Base-by-base conservation (phyloP, 2,113 vertebrate genomes). In the Etia nguti region DNA sequence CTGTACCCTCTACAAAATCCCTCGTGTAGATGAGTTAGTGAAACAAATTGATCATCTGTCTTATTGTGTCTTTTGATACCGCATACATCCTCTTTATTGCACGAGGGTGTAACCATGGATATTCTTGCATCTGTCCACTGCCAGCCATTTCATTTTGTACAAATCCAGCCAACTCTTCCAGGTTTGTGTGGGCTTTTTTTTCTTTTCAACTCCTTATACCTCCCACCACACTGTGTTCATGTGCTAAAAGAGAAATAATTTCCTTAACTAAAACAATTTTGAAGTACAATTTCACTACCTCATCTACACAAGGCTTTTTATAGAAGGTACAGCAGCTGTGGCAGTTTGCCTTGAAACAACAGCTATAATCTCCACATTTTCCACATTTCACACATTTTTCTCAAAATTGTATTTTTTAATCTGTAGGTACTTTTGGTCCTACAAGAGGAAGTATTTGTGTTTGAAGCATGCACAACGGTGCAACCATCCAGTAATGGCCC, bases 391-490 rank as follows among this genome's bases (percentile, higher is more conserved):
- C 60, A 65, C 60, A n/a, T 65, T 65, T 38, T 29, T 65, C 31
- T 65, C 6, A 62, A 36, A 12, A 62, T 62, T 36, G 18, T 62
- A 2, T 65, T 59, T 59, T 57, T 65, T 36, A 11, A 12, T 15
- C 38, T 43, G 65, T 2, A 70, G 36, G 20, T 24, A 68, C 20
- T 29, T n/a, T 65, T n/a, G 6, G 10, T 65, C 31, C 60, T 65
- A n/a, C 34, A 48, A 48, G 43, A 75, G 15, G 24, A 75, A 20
- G 41, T 48, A 13, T 22, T 46, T 18, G 68, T 46, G 36, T 46
- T 3, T 46, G 38, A 73, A 73, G 26, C 38, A 46, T 26, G 65
- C 22, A 73, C 65, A 46, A 73, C 0, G n/a, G 3, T 70, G 0
- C 38, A 26, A 18, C 65, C 22, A 73, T 4, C 8, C 38, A 26